phyloP scores from a whole-genome alignment of 2,888 invertebrate genomes.

The Azorinus chamasolen region DNA sequence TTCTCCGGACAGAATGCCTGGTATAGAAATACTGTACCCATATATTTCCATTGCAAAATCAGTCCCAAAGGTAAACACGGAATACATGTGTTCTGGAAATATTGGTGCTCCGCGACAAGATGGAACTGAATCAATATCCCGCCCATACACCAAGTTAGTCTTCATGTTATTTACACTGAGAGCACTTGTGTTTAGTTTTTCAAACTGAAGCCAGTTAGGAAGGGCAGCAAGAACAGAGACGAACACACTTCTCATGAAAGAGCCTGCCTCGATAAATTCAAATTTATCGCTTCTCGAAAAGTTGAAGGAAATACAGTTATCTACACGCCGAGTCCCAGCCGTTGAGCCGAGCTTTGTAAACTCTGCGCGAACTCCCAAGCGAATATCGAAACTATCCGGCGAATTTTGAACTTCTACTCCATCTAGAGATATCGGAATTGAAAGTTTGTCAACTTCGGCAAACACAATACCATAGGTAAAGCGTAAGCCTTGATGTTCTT shows the following conservation, averaged over 20 bases:
- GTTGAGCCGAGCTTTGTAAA: too few relatives aligned
- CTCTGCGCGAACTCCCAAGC: background rate
- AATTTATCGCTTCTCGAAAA: conserved; percentile 35
- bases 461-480: conserved; percentile 30
- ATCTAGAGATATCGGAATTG: conserved; percentile 26
- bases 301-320: conserved; percentile 34
- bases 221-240: conserved; percentile 13
- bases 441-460: conserved; percentile 13
- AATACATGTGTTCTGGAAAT: conserved; percentile 33
- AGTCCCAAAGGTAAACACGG: conserved; percentile 40
- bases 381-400: conserved; percentile 3
- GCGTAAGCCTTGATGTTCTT: background rate
- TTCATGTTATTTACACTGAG: conserved; percentile 41
- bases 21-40: conserved; percentile 28
- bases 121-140: conserved; percentile 15
- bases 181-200: conserved; percentile 1
- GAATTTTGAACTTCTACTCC: conserved; percentile 7
- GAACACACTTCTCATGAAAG: conserved; percentile 39
- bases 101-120: conserved; percentile 53
- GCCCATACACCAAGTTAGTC: conserved; percentile 44
- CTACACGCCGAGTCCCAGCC: background rate
- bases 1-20: conserved; percentile 20
- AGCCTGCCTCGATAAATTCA: conserved; percentile 38
- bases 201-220: conserved; percentile 39
- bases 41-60: conserved; percentile 38